A percentile compares a stretch with the other conserved stretches of the same genome.
Evolutionary conservation across 2,888 invertebrate genomes (phyloP).

Genomic region (Sarcophaga variegata): DNA sequence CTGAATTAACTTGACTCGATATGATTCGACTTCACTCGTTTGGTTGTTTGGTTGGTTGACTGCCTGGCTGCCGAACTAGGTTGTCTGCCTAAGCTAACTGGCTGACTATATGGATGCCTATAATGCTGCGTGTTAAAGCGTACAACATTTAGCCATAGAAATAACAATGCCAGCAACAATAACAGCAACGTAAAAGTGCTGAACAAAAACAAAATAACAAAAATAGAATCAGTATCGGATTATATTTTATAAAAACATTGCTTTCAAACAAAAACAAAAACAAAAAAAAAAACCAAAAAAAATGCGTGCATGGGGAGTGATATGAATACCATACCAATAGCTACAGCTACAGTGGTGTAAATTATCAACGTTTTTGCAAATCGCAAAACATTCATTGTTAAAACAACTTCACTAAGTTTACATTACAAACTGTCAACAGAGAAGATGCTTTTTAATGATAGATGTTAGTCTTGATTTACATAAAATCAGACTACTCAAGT

Average conservation of each 20-base stretch:
- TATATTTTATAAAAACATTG: conserved; percentile 60
- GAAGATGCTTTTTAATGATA: too few relatives aligned
- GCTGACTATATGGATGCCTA: background rate
- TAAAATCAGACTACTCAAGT: too few relatives aligned
- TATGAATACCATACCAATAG: conserved; percentile 17
- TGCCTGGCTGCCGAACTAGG: background rate
- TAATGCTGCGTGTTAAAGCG: conserved; percentile 69
- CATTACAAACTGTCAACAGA: too few relatives aligned
- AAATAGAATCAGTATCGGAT: conserved; percentile 53
- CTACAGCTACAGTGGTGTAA: conserved; percentile 32
- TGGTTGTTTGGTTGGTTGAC: background rate
- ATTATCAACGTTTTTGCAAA: too few relatives aligned
- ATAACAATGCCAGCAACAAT: conserved; percentile 12
- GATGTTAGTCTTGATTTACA: too few relatives aligned
- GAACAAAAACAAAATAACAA: conserved; percentile 32
- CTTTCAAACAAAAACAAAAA: background rate
- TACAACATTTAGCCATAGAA: conserved; percentile 64
- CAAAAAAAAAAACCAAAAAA: background rate
- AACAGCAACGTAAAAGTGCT: conserved; percentile 2
- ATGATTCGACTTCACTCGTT: conserved; percentile 5
- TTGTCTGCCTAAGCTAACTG: background rate
- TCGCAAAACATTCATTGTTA: too few relatives aligned
- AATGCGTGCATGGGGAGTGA: conserved; percentile 61
- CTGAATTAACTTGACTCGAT: conserved; percentile 13
- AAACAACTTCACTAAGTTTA: too few relatives aligned